Evolutionary conservation across 2,113 vertebrate genomes (phyloP), one percentile per base, ranked within the genome.

Genomic region (Danionella cerebrum): DNA sequence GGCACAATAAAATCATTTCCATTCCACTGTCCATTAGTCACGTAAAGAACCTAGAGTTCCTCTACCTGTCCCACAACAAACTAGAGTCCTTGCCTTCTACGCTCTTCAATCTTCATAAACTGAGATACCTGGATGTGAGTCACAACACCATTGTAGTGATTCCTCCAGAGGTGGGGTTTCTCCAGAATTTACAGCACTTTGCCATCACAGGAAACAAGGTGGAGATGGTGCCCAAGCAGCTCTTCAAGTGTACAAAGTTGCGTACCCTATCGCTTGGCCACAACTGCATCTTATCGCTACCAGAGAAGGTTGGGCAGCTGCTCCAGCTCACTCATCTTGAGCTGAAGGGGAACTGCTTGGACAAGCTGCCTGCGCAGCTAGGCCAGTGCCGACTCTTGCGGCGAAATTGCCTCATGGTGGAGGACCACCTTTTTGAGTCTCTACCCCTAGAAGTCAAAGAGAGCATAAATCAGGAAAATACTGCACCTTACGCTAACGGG

Each of bases 61-160:
- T 99, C 65, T 94, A 94, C 80, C 89, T 99, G 69, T 96, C 95
- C 31, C 93, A 98, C 84, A 99, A 99, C 87, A 97, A 98, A 83
- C 91, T 99, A 0, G 96, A 98, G 71, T 89, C 91, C 33, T 85
- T 99, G 55, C 94, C 96, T 1, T 76, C 81, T 1, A 87, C 94
- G 2, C 88, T 99, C 66, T 98, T 97, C 80, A 90, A 85, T 80
- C 92, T 98, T 80, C 92, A 92, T 73, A 99, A 99, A 85, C 87
- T 99, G 72, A 85, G 96, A 77, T 91, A 91, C 83, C 88, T 99
- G 19, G 96, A 99, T 45, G 84, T 99, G 22, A 93, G 95, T 84
- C 90, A 94, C 78, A 99, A 99, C 77, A 91, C 90, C 25, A 91
- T 99, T 21, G 80, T 76, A 0, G 70, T 80, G 25, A 91, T 99